A percentile compares a stretch with the other conserved stretches of the same genome.
phyloP scores from a whole-genome alignment of 1,140 invertebrate genomes.

The Asbolus verrucosus region DNA sequence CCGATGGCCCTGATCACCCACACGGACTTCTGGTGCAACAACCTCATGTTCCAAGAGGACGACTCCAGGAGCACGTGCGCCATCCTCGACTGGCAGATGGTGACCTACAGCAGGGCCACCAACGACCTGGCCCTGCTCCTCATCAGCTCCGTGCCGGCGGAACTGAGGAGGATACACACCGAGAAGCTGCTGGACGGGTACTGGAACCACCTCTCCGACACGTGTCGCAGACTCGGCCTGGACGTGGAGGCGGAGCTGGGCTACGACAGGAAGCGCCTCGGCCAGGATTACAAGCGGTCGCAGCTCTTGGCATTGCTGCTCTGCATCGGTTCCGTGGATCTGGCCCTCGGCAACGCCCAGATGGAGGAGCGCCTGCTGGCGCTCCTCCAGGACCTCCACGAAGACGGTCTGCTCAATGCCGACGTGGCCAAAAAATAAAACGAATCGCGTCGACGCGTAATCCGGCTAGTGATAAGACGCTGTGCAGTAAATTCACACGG shows the following conservation, averaged over 20 bases:
- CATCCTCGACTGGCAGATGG: constrained; percentile 88
- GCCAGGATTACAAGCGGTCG: constrained; percentile 76
- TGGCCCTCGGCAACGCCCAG: constrained; percentile 75
- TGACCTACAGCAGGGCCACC: constrained; percentile 80
- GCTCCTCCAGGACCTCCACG: constrained; percentile 72
- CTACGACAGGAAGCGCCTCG: constrained; percentile 70
- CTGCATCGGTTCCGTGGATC: constrained; percentile 84
- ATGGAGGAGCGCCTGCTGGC: constrained; percentile 76
- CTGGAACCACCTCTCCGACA: constrained; percentile 72
- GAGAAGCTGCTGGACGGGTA: constrained; percentile 76
- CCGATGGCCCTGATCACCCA: constrained; percentile 80
- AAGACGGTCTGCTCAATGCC: constrained; percentile 68
- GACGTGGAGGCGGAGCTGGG: constrained; percentile 70
- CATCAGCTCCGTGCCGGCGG: constrained; percentile 80
- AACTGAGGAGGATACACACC: constrained; percentile 73
- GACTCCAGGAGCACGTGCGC: constrained; percentile 67
- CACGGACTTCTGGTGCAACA: constrained; percentile 87
- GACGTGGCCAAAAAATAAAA: constrained; percentile 48
- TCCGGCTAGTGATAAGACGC: constrained; percentile 25
- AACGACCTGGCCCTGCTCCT: constrained; percentile 84
- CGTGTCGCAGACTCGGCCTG: constrained; percentile 70
- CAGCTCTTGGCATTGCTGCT: constrained; percentile 79
- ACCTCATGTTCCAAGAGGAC: constrained; percentile 76
- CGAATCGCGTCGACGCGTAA: neutral
- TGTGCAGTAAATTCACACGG: too few species aligned